phyloP scores from a whole-genome alignment of 2,797 vertebrate genomes.

The Lacerta viridis region DNA sequence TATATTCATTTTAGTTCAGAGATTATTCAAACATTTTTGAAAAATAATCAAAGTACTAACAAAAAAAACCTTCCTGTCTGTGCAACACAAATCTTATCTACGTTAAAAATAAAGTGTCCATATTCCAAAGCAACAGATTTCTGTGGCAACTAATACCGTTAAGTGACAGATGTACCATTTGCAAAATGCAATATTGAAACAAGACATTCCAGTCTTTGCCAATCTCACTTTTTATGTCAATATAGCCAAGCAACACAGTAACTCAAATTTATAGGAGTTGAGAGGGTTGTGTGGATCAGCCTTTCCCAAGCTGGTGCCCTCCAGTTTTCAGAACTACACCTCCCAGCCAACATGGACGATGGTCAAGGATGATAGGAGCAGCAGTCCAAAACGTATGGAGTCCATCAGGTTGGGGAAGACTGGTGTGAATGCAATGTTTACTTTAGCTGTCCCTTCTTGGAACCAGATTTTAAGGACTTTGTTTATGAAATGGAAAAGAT shows the following conservation, averaged over 20 bases:
- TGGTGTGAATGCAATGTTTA: not conserved
- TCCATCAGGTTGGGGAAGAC: too few relatives aligned
- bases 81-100: not conserved
- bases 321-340: too few relatives aligned
- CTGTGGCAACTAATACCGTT: not conserved
- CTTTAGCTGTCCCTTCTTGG: not conserved
- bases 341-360: not conserved
- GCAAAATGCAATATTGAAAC: not conserved
- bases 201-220: not conserved
- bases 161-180: not conserved
- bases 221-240: not conserved
- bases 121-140: not conserved
- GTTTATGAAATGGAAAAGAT: conserved; percentile 31
- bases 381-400: not conserved
- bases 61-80: not conserved
- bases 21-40: not conserved
- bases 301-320: not conserved
- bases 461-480: not conserved
- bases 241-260: not conserved
- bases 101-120: not conserved
- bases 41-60: not conserved
- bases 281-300: not conserved
- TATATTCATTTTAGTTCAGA: not conserved
- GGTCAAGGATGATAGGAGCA: too few relatives aligned
- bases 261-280: not conserved